phyloP scores from a whole-genome alignment of 2,113 vertebrate species.

The Pseudonaja textilis region DNA sequence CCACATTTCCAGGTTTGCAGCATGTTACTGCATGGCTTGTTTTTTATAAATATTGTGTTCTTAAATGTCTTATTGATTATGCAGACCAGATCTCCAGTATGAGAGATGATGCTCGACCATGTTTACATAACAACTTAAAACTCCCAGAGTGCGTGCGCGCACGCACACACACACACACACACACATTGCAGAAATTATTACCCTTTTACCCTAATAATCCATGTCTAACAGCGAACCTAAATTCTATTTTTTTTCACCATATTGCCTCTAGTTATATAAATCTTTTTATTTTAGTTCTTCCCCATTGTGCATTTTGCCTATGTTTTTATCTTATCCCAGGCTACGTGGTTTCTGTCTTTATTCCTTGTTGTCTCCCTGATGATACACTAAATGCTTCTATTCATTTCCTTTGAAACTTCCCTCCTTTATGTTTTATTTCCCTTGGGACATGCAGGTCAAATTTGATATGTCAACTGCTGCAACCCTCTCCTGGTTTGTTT shows the following conservation, averaged over 20 bases:
- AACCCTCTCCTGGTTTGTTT: background rate
- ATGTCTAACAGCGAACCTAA: background rate
- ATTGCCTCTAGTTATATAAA: background rate
- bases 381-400: background rate
- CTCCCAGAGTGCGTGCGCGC: background rate
- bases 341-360: background rate
- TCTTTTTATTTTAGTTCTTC: background rate
- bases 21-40: background rate
- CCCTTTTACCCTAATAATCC: background rate
- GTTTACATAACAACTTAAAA: background rate
- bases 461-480: background rate
- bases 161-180: no score
- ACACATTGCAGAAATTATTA: background rate
- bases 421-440: conserved; percentile 26
- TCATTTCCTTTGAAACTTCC: background rate
- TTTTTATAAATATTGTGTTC: background rate
- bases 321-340: background rate
- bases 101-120: background rate
- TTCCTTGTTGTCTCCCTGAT: background rate
- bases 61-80: background rate
- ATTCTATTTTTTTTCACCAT: background rate
- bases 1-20: background rate
- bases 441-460: background rate
- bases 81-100: background rate
- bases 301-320: background rate